Evolutionary conservation across 2,797 vertebrate species (phyloP), one percentile per base, ranked within the genome.

Genomic region (Smutsia temminckii): DNA sequence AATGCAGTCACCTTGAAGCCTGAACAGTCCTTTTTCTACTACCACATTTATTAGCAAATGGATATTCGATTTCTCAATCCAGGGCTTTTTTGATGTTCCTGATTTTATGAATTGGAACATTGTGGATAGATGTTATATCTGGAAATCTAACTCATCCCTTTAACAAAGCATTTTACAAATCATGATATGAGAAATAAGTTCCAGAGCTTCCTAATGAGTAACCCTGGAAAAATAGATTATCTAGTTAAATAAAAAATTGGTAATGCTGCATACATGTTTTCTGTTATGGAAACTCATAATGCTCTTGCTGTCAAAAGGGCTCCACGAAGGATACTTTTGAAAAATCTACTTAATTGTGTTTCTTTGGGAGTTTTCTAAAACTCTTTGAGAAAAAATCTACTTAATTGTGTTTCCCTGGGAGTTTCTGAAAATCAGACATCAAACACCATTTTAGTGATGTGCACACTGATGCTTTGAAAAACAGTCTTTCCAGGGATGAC

Each of bases 81-180:
- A 34, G n/a, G 10, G 9, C 37, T 74, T 32, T 23, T 59, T 83
- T 78, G 27, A 85, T 55, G 29, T 80, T 71, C 61, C 59, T 77
- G 34, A 37, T 86, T 95, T 74, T 80, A 83, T 83, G 91, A 91
- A 57, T 85, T 91, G 57, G 69, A 55, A 6, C 49, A 72, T 13
- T 49, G 12, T 46, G n/a, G 32, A 11, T 75, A 93, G 93, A 85
- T 17, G 42, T 27, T 83, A 6, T 64, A 51, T 71, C 57, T 78
- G 69, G 68, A 94, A 85, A 86, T 63, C 32, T 88, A 64, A 59
- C 74, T 53, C 7, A 71, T 84, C 27, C 11, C 80, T 77, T 37
- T 90, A 83, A 42, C 32, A 75, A 42, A 83, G 2, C 27, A 81
- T 89, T 95, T 97, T 83, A 59, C 53, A 95, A 88, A 83, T 94